Percentiles rank a stretch among this genome's conserved stretches.
Evolutionary conservation across 2,888 invertebrate species (phyloP).

Genomic region (Oscheius sp.): DNA sequence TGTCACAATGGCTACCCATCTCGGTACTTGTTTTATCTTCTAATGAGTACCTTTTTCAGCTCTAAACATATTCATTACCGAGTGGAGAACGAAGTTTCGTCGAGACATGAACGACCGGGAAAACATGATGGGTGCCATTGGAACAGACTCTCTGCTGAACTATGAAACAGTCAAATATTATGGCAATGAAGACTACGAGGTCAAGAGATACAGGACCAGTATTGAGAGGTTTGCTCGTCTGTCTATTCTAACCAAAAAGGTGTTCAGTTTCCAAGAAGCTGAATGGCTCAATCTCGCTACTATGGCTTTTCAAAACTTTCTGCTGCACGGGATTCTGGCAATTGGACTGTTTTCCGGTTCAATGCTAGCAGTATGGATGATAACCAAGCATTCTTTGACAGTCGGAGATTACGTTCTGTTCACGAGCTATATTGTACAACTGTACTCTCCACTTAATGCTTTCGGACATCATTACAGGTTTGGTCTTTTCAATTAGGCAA

Average conservation of each 20-base stretch:
- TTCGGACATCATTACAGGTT: constrained; percentile 97
- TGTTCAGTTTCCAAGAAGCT: constrained; percentile 80
- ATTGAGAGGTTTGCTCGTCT: constrained; percentile 80
- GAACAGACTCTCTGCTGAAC: constrained; percentile 92
- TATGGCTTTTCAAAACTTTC: constrained; percentile 87
- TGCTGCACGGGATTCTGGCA: constrained; percentile 91
- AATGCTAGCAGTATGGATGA: constrained; percentile 88
- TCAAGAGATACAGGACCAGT: constrained; percentile 85
- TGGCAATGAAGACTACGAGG: constrained; percentile 91
- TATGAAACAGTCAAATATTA: constrained; percentile 98
- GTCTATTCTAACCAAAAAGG: neutral
- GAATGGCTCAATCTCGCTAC: constrained; percentile 90
- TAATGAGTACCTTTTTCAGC: constrained; percentile 77
- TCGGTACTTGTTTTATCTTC: constrained; percentile 80
- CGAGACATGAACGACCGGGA: constrained; percentile 93
- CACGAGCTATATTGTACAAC: constrained; percentile 89
- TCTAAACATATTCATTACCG: constrained; percentile 89
- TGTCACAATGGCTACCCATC: constrained; percentile 89
- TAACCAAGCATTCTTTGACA: constrained; percentile 73
- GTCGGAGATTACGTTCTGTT: constrained; percentile 97
- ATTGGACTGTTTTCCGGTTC: constrained; percentile 82
- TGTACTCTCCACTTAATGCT: constrained; percentile 95
- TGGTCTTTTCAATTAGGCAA: neutral
- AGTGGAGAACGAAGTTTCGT: constrained; percentile 96
- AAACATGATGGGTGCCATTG: constrained; percentile 87